Conservation (phyloP, 2,888 invertebrate genomes). For the Arctia plantaginis region DNA sequence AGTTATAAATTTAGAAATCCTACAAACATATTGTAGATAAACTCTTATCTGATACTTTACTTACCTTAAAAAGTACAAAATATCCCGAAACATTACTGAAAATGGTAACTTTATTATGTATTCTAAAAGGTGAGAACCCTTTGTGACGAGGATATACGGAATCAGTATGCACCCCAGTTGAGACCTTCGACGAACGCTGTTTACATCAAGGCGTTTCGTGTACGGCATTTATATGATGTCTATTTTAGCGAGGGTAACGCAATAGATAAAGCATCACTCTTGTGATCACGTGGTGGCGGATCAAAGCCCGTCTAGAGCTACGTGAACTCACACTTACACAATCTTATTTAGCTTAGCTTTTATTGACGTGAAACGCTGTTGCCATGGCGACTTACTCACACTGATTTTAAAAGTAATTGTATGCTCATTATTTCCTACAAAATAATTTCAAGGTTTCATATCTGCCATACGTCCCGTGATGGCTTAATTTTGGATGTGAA, state of each 20-base stretch:
- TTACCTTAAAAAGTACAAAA: background rate
- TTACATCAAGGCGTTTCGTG: background rate
- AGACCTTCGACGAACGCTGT: background rate
- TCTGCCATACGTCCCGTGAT: too few relatives aligned
- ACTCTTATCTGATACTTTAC: background rate
- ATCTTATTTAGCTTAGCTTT: too few relatives aligned
- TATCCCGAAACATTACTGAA: background rate
- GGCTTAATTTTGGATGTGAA: too few relatives aligned
- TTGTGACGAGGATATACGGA: background rate
- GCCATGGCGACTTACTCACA: too few relatives aligned
- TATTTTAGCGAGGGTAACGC: background rate
- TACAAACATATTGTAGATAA: too few relatives aligned
- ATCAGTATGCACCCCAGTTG: constrained; percentile 6
- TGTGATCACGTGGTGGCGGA: background rate
- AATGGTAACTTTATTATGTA: background rate
- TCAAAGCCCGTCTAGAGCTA: too few relatives aligned
- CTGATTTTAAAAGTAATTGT: too few relatives aligned
- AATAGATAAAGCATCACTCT: background rate
- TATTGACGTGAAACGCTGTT: background rate
- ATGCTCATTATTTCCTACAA: too few relatives aligned
- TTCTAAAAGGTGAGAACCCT: background rate
- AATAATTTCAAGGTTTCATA: too few relatives aligned
- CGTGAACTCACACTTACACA: too few relatives aligned
- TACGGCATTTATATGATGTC: background rate
- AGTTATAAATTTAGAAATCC: too few relatives aligned